phyloP scores from a whole-genome alignment of 1,140 invertebrate species.

The Cyclargus thomasi region DNA sequence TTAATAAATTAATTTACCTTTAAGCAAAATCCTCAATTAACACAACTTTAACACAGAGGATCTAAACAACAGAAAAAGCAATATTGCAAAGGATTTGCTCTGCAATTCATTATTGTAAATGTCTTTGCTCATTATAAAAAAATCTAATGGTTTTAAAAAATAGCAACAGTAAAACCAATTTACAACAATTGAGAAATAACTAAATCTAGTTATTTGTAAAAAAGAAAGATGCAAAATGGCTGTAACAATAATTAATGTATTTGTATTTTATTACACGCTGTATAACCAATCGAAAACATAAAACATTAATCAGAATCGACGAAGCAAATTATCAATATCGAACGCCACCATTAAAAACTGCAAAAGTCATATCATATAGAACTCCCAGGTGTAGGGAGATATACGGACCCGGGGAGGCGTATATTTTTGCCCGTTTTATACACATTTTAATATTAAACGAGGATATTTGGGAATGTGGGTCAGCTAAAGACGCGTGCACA shows the following conservation, averaged over 20 bases:
- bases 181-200: no score
- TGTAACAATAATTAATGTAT: no score
- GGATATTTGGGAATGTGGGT: slow-evolving; percentile 1
- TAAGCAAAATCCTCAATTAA: background rate
- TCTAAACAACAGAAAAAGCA: no score
- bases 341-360: background rate
- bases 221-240: no score
- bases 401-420: background rate
- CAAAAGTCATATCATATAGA: background rate
- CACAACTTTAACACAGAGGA: no score
- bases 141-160: no score
- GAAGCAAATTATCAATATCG: background rate
- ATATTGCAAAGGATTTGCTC: no score
- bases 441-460: slow-evolving; percentile 12
- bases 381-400: background rate
- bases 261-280: no score
- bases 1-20: background rate
- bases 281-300: background rate
- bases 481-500: background rate
- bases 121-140: no score
- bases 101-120: no score
- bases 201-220: no score
- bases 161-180: no score
- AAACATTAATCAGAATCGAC: background rate
- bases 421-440: slow-evolving; percentile 9